Conservation (phyloP, 2,888 invertebrate genomes). For the Hirtodrosophila histrioides region DNA sequence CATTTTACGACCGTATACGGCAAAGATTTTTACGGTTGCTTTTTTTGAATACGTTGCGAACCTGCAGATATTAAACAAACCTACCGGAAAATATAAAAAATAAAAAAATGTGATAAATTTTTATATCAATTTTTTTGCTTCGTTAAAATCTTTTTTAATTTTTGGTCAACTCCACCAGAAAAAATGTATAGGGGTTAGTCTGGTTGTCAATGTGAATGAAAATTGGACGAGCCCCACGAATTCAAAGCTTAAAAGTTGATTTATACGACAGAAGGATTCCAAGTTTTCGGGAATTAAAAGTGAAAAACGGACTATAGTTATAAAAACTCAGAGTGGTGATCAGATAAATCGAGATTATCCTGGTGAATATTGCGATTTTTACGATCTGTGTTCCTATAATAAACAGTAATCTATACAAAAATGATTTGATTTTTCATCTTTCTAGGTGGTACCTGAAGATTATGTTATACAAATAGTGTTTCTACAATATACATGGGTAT, state of each 20-base stretch:
- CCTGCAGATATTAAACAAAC: constrained; percentile 65
- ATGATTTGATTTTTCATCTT: too few relatives aligned
- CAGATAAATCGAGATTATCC: too few relatives aligned
- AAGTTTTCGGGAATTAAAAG: too few relatives aligned
- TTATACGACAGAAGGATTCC: constrained; percentile 5
- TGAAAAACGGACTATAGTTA: too few relatives aligned
- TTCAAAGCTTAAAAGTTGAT: constrained; percentile 16
- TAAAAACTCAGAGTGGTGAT: too few relatives aligned
- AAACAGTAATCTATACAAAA: too few relatives aligned
- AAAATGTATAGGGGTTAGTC: constrained; percentile 11
- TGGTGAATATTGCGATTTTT: too few relatives aligned
- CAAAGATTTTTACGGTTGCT: constrained; percentile 69
- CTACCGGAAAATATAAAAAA: constrained; percentile 50
- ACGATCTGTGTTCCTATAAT: too few relatives aligned
- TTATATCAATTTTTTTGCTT: constrained; percentile 55
- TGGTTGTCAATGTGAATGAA: constrained; percentile 29
- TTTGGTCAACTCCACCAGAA: constrained; percentile 20
- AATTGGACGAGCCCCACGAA: constrained; percentile 14
- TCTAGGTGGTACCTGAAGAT: too few relatives aligned
- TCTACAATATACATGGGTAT: too few relatives aligned
- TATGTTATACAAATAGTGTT: too few relatives aligned
- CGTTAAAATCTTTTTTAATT: constrained; percentile 16
- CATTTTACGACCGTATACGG: constrained; percentile 47
- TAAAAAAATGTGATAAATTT: constrained; percentile 58
- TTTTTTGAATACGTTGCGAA: constrained; percentile 54